Conservation (phyloP, 1,140 invertebrate genomes). For the Drosophila cardini region DNA sequence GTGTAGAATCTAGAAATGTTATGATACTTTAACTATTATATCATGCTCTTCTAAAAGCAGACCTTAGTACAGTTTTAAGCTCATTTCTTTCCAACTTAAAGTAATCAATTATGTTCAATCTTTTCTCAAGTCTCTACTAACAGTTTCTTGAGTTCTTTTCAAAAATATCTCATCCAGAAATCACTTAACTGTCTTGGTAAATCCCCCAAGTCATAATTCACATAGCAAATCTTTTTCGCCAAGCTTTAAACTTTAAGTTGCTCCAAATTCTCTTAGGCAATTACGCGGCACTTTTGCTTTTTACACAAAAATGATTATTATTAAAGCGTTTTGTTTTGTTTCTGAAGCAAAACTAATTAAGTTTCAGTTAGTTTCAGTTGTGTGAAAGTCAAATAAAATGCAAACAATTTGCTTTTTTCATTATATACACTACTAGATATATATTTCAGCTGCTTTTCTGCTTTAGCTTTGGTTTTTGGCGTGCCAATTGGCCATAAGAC, state of each 20-base stretch:
- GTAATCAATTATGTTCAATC: neutral
- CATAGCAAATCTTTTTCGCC: neutral
- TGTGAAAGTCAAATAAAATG: constrained; percentile 54
- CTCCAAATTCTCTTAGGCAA: constrained; percentile 27
- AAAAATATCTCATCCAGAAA: neutral
- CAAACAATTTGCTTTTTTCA: constrained; percentile 38
- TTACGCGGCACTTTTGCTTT: constrained; percentile 47
- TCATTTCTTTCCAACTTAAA: neutral
- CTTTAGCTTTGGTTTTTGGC: constrained; percentile 2
- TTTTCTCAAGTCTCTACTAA: neutral
- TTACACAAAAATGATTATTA: constrained; percentile 1
- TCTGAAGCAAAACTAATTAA: constrained; percentile 42
- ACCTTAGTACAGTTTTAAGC: no score
- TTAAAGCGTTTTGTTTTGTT: constrained; percentile 6
- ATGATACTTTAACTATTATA: no score
- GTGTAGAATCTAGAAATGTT: no score
- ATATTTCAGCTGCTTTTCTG: neutral
- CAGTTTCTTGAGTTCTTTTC: neutral
- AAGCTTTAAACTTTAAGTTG: neutral
- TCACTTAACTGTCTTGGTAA: no score
- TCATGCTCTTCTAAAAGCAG: no score
- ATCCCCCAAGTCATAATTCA: no score
- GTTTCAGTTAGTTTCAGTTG: constrained; percentile 10
- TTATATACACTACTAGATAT: neutral
- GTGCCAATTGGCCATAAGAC: constrained; percentile 47